phyloP scores from a whole-genome alignment of 2,113 vertebrate species.

The Boulengeromyrus knoepffleri region DNA sequence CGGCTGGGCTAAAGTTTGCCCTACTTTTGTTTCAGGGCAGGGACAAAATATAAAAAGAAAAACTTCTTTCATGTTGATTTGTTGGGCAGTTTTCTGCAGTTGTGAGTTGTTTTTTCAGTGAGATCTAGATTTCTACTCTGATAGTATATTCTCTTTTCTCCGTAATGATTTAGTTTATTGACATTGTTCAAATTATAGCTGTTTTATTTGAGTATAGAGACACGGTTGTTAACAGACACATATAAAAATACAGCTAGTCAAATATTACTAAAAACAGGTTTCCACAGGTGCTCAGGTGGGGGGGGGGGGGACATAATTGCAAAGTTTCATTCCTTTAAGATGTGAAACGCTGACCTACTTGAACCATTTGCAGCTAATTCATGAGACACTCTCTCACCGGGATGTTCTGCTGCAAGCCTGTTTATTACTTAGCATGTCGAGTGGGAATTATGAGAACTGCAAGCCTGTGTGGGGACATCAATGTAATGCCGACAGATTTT shows the following conservation, averaged over 20 bases:
- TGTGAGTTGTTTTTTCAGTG: not conserved
- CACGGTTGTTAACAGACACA: not conserved
- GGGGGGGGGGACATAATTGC: not conserved
- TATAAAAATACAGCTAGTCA: not conserved
- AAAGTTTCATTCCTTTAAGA: not conserved
- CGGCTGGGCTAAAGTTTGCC: not conserved
- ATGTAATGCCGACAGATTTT: not conserved
- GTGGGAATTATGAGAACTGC: conserved; percentile 15
- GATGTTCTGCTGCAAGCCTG: conserved; percentile 17
- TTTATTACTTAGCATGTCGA: conserved; percentile 19
- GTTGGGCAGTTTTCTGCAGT: not conserved
- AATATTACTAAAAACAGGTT: not conserved
- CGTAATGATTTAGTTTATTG: not conserved
- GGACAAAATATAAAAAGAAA: not conserved
- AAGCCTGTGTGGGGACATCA: not conserved
- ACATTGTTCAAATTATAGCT: not conserved
- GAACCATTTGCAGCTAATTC: conserved; percentile 21
- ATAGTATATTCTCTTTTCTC: not conserved
- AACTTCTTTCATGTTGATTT: conserved; percentile 1
- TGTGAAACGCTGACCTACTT: conserved; percentile 14
- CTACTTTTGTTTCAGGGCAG: not conserved
- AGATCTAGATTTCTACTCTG: not conserved
- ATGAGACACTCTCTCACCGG: conserved; percentile 10
- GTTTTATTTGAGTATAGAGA: not conserved
- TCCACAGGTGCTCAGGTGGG: not conserved